Evolutionary conservation across 2,797 vertebrate species (phyloP).

Genomic region (Notolabrus celidotus): DNA sequence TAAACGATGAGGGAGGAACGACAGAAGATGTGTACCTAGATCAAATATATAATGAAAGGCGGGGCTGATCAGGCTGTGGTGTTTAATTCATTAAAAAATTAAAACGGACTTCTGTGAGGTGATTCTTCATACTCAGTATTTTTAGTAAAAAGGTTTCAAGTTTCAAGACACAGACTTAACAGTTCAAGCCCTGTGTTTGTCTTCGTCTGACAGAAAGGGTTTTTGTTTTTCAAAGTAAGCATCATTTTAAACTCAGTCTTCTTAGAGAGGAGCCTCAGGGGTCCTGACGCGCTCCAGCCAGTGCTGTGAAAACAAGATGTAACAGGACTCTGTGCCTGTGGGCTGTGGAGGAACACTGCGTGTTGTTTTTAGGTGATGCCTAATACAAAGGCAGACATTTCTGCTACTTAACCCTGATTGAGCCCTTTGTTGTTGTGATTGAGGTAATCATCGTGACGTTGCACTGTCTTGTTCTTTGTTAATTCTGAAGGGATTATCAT

Average conservation of each 20-base stretch:
- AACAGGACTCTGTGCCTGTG: constrained; percentile 56
- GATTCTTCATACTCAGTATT: no score
- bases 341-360: constrained; percentile 33
- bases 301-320: constrained; percentile 54
- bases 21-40: no score
- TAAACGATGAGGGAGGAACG: no score
- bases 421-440: constrained; percentile 71
- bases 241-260: constrained; percentile 8
- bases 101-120: no score
- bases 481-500: constrained; percentile 57
- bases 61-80: no score
- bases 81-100: no score
- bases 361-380: constrained; percentile 67
- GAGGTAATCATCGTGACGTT: constrained; percentile 52
- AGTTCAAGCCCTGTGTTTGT: background rate
- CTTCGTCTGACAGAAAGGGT: constrained; percentile 7
- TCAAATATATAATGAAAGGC: no score
- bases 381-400: constrained; percentile 68
- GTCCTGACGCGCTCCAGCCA: constrained; percentile 16
- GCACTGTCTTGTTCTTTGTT: constrained; percentile 50
- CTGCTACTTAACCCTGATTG: constrained; percentile 69
- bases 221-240: constrained; percentile 6
- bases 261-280: constrained; percentile 39
- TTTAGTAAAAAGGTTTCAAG: background rate
- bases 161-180: background rate